These are phyloP conservation scores for Arenicola marina DNA, from an alignment of 2,888 invertebrate species.

Conservation along the genomic window DNA sequence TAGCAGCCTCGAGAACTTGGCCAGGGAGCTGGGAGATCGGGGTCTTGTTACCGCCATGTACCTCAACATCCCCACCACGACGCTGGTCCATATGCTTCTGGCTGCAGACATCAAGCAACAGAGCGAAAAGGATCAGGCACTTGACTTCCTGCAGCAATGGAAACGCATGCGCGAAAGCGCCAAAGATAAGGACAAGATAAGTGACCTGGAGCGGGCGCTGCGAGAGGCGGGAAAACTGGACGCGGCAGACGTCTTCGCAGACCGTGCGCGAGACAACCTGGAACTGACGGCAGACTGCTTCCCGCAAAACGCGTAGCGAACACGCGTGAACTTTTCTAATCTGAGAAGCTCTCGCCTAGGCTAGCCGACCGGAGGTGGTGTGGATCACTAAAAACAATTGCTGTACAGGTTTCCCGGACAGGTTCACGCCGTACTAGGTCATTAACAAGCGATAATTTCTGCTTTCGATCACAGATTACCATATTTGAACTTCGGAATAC, in stretches of 20 bases:
- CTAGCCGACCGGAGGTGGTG: no score
- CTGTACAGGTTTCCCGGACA: no score
- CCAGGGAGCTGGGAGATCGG: background rate
- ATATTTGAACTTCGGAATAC: no score
- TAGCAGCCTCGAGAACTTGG: background rate
- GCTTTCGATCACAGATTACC: no score
- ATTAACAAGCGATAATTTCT: no score
- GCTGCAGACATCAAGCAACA: no score
- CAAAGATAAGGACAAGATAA: background rate
- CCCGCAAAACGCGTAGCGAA: no score
- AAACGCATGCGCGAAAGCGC: background rate
- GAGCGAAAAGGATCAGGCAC: background rate
- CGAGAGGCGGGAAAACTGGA: background rate
- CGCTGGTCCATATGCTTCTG: background rate
- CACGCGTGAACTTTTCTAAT: no score
- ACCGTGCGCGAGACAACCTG: background rate
- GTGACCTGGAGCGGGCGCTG: constrained; percentile 5
- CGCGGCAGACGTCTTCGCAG: constrained; percentile 5
- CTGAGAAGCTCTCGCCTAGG: no score
- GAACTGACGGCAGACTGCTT: background rate
- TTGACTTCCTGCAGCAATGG: background rate
- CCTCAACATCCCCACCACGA: background rate
- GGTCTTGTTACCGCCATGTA: background rate
- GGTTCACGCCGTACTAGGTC: no score
- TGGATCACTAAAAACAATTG: no score